These are phyloP conservation scores for Spatulosminthurus flaviceps DNA, from an alignment of 2,888 invertebrate species.

Conservation along the genomic window DNA sequence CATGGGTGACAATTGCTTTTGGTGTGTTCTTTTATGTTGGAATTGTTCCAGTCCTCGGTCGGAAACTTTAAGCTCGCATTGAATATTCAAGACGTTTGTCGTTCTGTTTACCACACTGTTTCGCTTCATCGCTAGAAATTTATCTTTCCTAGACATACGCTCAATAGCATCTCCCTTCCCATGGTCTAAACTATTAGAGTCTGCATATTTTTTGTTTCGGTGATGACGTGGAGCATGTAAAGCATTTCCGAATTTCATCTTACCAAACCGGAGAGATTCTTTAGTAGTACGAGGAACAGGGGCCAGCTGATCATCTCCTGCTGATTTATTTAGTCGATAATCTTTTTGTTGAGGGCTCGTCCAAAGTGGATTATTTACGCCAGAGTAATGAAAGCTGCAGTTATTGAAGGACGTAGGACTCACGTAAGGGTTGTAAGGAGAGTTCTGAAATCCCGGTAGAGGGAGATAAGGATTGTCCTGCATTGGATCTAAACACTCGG, in stretches of 20 bases:
- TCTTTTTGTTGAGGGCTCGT: not conserved
- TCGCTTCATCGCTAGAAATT: not conserved
- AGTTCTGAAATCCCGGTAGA: not conserved
- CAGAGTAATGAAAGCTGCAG: slow-evolving; percentile 25
- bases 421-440: not conserved
- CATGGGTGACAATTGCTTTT: no score
- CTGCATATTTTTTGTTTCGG: not conserved
- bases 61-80: not conserved
- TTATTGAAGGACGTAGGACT: slow-evolving; percentile 26
- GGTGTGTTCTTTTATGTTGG: no score
- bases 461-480: not conserved
- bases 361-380: slow-evolving; percentile 13
- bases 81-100: not conserved
- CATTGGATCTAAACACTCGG: no score
- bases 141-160: not conserved
- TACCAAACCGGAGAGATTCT: not conserved
- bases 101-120: not conserved
- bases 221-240: not conserved
- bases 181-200: not conserved
- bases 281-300: slow-evolving; percentile 9
- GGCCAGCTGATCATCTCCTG: slow-evolving; percentile 21
- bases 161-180: not conserved
- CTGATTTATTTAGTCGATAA: not conserved
- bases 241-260: slow-evolving; percentile 18
- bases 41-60: not conserved